Percentiles rank a stretch among this genome's conserved stretches.
Evolutionary conservation across 2,113 vertebrate genomes (phyloP).

Genomic region (Arothron firmamentum): DNA sequence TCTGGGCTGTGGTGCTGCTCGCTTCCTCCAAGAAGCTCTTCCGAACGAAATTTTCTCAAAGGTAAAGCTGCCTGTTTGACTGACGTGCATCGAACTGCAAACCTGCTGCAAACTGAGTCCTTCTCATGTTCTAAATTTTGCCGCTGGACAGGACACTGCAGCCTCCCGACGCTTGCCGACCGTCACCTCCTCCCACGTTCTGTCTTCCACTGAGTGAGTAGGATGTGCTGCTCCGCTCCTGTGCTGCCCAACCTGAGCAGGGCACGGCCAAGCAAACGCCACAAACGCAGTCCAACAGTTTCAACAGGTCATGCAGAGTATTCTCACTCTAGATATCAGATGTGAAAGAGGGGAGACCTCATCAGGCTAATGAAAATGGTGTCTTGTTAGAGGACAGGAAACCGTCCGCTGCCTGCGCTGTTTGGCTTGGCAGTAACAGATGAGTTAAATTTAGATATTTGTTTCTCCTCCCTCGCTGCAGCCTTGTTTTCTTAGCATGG

Average conservation of each 20-base stretch:
- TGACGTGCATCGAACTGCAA: neutral
- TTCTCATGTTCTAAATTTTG: constrained; percentile 54
- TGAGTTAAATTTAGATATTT: constrained; percentile 63
- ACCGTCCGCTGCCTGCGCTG: constrained; percentile 31
- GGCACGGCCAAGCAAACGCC: constrained; percentile 12
- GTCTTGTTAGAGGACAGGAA: constrained; percentile 50
- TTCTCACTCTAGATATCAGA: too few species aligned
- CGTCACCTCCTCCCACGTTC: constrained; percentile 70
- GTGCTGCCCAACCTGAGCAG: constrained; percentile 37
- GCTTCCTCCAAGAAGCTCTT: constrained; percentile 1
- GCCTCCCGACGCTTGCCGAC: constrained; percentile 53
- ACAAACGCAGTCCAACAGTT: neutral
- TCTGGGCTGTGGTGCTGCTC: constrained; percentile 1
- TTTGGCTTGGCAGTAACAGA: constrained; percentile 58
- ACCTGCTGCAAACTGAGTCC: constrained; percentile 33
- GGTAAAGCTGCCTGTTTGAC: neutral
- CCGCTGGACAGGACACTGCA: constrained; percentile 57
- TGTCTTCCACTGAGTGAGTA: constrained; percentile 58
- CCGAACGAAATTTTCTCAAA: neutral
- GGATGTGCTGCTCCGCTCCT: constrained; percentile 56
- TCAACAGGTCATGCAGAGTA: too few species aligned
- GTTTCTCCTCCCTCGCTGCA: constrained; percentile 34
- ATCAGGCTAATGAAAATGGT: constrained; percentile 19
- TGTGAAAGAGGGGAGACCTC: neutral
- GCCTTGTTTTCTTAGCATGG: constrained; percentile 57